Percentiles rank a stretch among this genome's conserved stretches.
These are phyloP conservation scores for Heliconius hermathena DNA, from an alignment of 1,140 invertebrate species.

Conservation along the genomic window DNA sequence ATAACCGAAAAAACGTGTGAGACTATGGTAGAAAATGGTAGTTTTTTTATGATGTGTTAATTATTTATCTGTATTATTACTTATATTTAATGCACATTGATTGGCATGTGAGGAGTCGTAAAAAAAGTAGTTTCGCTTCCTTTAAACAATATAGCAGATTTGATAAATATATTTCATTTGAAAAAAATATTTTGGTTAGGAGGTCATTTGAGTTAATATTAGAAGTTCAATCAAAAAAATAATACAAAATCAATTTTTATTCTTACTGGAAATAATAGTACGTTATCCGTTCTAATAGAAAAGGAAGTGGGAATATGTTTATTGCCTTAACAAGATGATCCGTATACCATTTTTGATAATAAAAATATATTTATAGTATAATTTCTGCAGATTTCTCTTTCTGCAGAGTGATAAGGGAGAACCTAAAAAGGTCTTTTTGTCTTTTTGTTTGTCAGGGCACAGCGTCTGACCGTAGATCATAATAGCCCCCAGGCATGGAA, in stretches of 20 bases:
- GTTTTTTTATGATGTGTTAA: background rate
- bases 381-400: too few relatives aligned
- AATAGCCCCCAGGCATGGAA: too few relatives aligned
- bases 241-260: background rate
- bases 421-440: too few relatives aligned
- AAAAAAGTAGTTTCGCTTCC: background rate
- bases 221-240: background rate
- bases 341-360: too few relatives aligned
- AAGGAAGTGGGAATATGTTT: background rate
- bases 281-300: background rate
- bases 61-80: slow-evolving; percentile 1
- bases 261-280: background rate
- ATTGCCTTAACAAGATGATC: too few relatives aligned
- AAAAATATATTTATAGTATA: too few relatives aligned
- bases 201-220: background rate
- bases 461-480: too few relatives aligned
- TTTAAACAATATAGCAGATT: background rate
- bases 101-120: background rate
- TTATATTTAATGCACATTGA: background rate
- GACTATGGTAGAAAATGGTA: background rate
- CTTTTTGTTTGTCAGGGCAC: too few relatives aligned
- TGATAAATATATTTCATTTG: background rate
- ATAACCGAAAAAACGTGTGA: background rate
- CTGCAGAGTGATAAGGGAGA: too few relatives aligned
- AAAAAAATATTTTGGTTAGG: background rate